Evolutionary conservation across 1,140 invertebrate genomes (phyloP).

Genomic region (Anastatus disparis): DNA sequence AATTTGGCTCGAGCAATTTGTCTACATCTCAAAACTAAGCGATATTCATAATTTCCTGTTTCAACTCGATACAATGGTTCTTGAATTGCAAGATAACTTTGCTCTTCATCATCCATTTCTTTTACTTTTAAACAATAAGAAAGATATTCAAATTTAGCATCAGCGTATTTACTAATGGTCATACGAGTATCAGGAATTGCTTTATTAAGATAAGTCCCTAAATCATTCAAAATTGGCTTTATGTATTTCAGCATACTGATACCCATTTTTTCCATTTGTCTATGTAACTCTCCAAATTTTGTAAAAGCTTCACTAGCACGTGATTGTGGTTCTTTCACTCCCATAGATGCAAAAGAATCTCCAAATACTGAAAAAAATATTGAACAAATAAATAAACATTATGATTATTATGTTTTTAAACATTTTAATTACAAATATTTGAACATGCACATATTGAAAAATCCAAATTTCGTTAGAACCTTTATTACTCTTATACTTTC

Average conservation of each 20-base stretch:
- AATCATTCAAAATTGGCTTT: conserved; percentile 91
- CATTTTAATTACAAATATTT: too few species aligned
- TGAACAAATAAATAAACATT: conserved; percentile 68
- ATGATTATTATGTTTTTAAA: not conserved
- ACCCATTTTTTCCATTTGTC: conserved; percentile 92
- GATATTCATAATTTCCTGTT: conserved; percentile 99
- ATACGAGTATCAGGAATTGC: conserved; percentile 97
- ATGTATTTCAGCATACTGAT: conserved; percentile 90
- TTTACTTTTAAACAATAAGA: conserved; percentile 98
- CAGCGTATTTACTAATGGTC: conserved; percentile 97
- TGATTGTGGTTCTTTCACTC: conserved; percentile 94
- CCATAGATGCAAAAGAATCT: conserved; percentile 93
- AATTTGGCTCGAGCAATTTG: conserved; percentile 93
- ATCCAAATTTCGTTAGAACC: too few species aligned
- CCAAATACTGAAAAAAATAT: conserved; percentile 82
- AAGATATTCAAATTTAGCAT: conserved; percentile 98
- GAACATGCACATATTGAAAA: too few species aligned
- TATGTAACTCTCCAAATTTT: conserved; percentile 94
- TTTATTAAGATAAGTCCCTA: conserved; percentile 96
- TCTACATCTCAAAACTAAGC: conserved; percentile 91
- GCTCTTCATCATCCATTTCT: conserved; percentile 99
- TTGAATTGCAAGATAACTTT: conserved; percentile 91
- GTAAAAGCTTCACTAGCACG: conserved; percentile 95
- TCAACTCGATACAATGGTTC: conserved; percentile 97
- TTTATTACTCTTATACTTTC: too few species aligned